Percentiles rank a stretch among this genome's conserved stretches.
These are phyloP conservation scores for Platichthys flesus DNA, from an alignment of 2,113 vertebrate species.

Conservation along the genomic window DNA sequence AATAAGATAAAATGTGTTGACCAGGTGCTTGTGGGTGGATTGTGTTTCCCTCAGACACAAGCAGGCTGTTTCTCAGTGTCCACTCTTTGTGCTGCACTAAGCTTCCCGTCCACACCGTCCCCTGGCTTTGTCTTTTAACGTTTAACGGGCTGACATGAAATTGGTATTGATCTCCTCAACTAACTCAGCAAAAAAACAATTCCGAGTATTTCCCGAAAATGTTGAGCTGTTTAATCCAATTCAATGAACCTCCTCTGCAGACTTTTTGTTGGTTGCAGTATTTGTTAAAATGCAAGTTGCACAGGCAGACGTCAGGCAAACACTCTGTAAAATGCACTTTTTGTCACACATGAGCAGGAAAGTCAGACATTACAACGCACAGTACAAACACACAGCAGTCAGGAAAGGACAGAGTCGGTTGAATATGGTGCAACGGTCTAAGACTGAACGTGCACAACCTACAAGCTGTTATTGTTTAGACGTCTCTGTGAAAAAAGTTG, in stretches of 20 bases:
- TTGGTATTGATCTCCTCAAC: not conserved
- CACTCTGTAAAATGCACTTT: not conserved
- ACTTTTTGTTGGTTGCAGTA: not conserved
- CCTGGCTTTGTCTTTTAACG: not conserved
- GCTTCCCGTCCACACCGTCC: not conserved
- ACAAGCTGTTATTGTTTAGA: conserved; percentile 1
- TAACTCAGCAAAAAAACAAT: not conserved
- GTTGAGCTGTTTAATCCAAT: not conserved
- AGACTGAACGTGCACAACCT: not conserved
- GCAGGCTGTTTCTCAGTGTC: not conserved
- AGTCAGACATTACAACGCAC: not conserved
- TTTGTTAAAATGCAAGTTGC: too few species aligned
- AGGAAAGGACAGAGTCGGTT: too few species aligned
- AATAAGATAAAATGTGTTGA: too few species aligned
- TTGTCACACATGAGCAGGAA: not conserved
- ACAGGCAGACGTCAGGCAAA: not conserved
- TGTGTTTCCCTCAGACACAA: not conserved
- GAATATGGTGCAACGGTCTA: not conserved
- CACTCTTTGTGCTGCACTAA: not conserved
- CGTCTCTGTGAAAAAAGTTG: not conserved
- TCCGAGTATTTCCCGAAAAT: not conserved
- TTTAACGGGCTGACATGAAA: not conserved
- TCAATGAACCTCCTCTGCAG: not conserved
- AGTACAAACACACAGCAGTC: not conserved
- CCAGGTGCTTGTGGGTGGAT: not conserved